Conservation (phyloP, 2,888 invertebrate species). For the Idaea aversata region DNA sequence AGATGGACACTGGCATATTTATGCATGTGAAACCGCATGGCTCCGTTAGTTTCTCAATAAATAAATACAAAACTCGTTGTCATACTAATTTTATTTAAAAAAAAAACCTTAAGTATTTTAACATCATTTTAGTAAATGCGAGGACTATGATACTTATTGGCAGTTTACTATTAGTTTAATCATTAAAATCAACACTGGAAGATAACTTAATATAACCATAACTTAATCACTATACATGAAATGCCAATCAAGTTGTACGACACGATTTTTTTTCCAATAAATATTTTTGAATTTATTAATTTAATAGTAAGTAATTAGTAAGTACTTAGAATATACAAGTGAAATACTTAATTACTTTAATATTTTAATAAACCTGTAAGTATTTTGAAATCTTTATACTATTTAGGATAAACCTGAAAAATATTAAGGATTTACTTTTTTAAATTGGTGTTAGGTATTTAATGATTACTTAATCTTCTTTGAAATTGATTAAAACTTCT, state of each 20-base stretch:
- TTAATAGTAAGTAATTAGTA: constrained; percentile 8
- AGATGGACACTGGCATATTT: too few species aligned
- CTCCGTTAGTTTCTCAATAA: not conserved
- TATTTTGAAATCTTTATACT: not conserved
- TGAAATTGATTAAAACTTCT: too few species aligned
- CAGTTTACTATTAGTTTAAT: constrained; percentile 52
- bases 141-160: constrained; percentile 65
- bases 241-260: constrained; percentile 76
- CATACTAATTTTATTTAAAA: constrained; percentile 34
- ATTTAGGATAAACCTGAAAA: not conserved
- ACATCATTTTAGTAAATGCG: constrained; percentile 61
- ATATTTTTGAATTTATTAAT: constrained; percentile 47
- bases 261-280: constrained; percentile 46
- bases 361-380: not conserved
- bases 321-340: not conserved
- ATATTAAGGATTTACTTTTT: not conserved
- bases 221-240: constrained; percentile 53
- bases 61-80: constrained; percentile 22
- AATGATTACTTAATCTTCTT: too few species aligned
- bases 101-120: constrained; percentile 32
- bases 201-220: constrained; percentile 45
- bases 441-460: too few species aligned
- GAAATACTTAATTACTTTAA: not conserved
- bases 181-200: constrained; percentile 51
- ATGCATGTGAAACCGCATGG: not conserved